Percentiles rank a stretch among this genome's conserved stretches.
Conservation (phyloP, 2,113 vertebrate genomes). For the Crotalus tigris region DNA sequence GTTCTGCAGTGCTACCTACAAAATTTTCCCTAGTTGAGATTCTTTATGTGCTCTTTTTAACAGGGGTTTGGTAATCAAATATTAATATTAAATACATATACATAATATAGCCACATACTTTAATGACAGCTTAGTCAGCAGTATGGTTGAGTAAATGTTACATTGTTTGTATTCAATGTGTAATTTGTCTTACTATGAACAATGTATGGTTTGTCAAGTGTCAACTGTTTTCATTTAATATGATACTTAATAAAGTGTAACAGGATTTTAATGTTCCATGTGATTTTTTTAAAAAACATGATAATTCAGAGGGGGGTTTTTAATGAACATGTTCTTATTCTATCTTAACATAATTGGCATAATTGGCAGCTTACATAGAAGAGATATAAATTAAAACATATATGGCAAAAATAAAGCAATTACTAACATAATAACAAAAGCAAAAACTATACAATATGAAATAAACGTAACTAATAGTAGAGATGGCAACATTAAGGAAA, state of each 20-base stretch:
- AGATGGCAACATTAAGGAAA: not conserved
- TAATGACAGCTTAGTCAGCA: conserved; percentile 74
- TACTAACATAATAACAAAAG: not conserved
- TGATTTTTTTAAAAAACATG: conserved; percentile 32
- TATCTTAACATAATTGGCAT: not conserved
- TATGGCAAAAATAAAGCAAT: not conserved
- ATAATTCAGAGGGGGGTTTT: not conserved
- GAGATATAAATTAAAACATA: not conserved
- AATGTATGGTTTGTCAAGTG: conserved; percentile 90
- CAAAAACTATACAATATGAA: not conserved
- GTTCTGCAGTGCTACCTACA: conserved; percentile 72
- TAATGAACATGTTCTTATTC: not conserved
- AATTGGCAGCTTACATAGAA: not conserved
- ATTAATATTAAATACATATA: conserved; percentile 69
- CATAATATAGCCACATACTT: conserved; percentile 68
- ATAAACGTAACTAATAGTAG: not conserved
- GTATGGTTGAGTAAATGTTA: conserved; percentile 81
- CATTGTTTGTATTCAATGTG: conserved; percentile 87
- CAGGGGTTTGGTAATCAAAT: conserved; percentile 73
- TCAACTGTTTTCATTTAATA: conserved; percentile 91
- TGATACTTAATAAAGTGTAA: conserved; percentile 89
- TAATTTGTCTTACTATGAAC: conserved; percentile 94
- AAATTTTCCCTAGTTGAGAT: conserved; percentile 67
- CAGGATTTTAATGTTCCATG: conserved; percentile 64
- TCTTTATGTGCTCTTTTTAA: conserved; percentile 75